Evolutionary conservation across 2,113 vertebrate genomes (phyloP), one percentile per base, ranked within the genome.

Genomic region (Genyomyrus donnyi): DNA sequence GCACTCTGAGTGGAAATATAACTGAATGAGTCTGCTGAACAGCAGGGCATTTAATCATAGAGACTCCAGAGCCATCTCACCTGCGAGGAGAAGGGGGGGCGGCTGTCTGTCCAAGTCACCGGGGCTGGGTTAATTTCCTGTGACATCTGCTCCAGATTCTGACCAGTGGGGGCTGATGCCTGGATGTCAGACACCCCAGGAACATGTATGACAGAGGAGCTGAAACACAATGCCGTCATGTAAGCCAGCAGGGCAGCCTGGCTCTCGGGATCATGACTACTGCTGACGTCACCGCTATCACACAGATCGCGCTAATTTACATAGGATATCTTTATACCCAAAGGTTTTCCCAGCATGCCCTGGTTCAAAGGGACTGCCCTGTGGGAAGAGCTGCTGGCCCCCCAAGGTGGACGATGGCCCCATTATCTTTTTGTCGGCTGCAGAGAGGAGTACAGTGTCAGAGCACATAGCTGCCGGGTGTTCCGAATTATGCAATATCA

Each of bases 361-460:
- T 0, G 98, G 95, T 90, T 98, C 98, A 91, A 99, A 99, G 0
- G 98, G 97, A 92, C 98, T 98, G 58, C 97, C 98, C 93, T 99
- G 98, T 1, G 98, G 97, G 92, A 98, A 99, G 62, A 99, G 96
- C 92, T 98, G 98, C 94, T 98, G 98, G 88, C 95, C 96, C 91
- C 98, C 97, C 0, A 97, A 95, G 0, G 98, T 96, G 2, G 98
- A 97, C 2, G 98, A 97, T 0, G 97, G 97, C 58, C 97, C 96
- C 97, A 99, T 97, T 97, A 99, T 97, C 94, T 99, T 99, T 95
- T 99, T 99, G 90, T 99, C 98, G 56, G 96, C 98, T 95, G 93
- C 93, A 96, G 91, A 89, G 94, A 91, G 56, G 92, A 95, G 50
- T 3, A 87, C 17, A 87, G 50, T 19, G 35, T 87, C 50, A 87